A percentile compares a stretch with the other conserved stretches of the same genome.
Evolutionary conservation across 2,888 invertebrate species (phyloP).

Genomic region (Andrena bicolor): DNA sequence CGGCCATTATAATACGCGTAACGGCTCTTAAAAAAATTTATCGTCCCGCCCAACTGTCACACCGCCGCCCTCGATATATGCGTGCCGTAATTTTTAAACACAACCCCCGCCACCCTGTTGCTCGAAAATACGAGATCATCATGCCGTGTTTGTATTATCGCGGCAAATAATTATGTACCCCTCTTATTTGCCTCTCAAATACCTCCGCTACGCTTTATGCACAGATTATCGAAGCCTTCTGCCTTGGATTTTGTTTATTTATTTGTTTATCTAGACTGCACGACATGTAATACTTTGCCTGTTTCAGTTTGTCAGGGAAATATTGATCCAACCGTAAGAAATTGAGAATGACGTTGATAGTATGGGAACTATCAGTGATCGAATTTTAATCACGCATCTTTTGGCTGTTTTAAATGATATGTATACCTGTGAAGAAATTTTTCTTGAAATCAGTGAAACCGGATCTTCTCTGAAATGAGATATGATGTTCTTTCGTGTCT

Average conservation of each 20-base stretch:
- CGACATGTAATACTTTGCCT: background rate
- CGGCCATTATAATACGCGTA: conserved; percentile 62
- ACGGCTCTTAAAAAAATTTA: conserved; percentile 67
- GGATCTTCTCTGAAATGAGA: too few species aligned
- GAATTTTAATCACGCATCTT: too few species aligned
- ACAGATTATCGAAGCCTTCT: too few species aligned
- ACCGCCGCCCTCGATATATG: conserved; percentile 48
- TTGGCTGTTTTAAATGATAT: too few species aligned
- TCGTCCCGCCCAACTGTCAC: conserved; percentile 47
- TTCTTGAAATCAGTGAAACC: too few species aligned
- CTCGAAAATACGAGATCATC: background rate
- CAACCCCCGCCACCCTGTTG: background rate
- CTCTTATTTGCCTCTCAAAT: too few species aligned
- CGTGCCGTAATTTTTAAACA: conserved; percentile 62
- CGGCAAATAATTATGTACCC: background rate
- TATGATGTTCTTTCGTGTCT: too few species aligned
- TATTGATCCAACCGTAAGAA: background rate
- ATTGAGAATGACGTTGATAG: background rate
- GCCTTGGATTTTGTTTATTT: too few species aligned
- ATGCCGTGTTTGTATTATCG: background rate
- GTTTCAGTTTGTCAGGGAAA: background rate
- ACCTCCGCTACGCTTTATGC: too few species aligned
- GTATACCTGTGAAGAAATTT: too few species aligned
- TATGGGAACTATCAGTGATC: too few species aligned
- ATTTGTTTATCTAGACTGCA: too few species aligned